Evolutionary conservation across 2,797 vertebrate species (phyloP), one percentile per base, ranked within the genome.

Genomic region (Leptodactylus fallax): DNA sequence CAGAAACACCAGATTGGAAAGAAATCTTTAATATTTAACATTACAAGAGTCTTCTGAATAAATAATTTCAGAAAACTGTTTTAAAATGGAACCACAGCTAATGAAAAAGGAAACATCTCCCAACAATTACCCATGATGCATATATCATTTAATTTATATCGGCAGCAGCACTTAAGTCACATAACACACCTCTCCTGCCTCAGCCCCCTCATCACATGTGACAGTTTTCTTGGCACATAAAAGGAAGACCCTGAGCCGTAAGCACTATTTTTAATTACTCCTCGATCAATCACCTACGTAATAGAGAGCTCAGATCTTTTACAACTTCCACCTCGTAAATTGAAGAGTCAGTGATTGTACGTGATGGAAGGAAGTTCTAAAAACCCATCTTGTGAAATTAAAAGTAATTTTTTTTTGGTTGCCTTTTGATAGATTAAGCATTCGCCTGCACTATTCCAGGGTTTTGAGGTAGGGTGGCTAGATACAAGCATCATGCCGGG

Each of bases 251-350:
- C 49, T 79, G 61, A 86, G 47, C 47, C 21, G 19, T 55, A 79
- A 86, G 63, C 76, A 79, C 61, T 79, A 79, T 65, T 79, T 69
- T 69, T 86, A 86, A 86, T 86, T 79, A 86, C 21, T 65, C 47
- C 27, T 53, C 6, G 76, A 86, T 86, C 85, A 76, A 67, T 86
- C 49, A 79, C 76, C 56, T 36, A 63, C 47, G 49, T 86, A 67
- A 85, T 85, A 14, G 72, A 78, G 61, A 67, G 61, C 74, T 86
- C 23, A 67, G 61, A 86, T 86, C 60, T 79, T 79, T 49, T 77
- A 78, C 56, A 77, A 63, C 56, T 85, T 77, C 55, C n/a, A 61
- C 45, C 71, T 76, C 55, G 69, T 76, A 77, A 63, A 77, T 25
- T 17, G 72, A 77, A 77, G 8, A 25, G 36, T 49, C 56, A 5